phyloP scores from a whole-genome alignment of 2,888 invertebrate genomes.

The Tinea semifulvella region DNA sequence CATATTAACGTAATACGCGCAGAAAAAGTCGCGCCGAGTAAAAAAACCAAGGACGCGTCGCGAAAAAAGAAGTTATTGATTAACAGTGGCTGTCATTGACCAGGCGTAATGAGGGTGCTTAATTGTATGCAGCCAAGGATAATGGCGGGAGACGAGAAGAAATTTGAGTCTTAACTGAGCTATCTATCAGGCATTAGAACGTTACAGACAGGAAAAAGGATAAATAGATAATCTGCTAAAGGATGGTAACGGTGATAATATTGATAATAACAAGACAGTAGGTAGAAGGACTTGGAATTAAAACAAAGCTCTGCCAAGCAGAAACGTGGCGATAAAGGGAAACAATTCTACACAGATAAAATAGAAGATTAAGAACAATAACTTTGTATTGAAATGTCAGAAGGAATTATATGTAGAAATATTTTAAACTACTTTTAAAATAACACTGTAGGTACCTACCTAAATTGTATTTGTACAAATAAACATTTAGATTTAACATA shows the following conservation, averaged over 20 bases:
- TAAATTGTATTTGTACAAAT: too few species aligned
- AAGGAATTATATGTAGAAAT: not conserved
- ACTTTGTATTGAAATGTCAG: not conserved
- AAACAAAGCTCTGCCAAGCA: not conserved
- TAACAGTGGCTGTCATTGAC: constrained; percentile 63
- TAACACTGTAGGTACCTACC: too few species aligned
- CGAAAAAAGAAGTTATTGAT: constrained; percentile 66
- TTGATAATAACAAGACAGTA: too few species aligned
- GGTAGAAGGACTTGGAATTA: not conserved
- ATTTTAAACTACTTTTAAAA: not conserved
- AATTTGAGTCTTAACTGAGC: not conserved
- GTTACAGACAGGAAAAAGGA: not conserved
- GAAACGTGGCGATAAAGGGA: not conserved
- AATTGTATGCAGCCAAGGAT: constrained; percentile 58
- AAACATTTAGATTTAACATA: too few species aligned
- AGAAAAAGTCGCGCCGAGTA: constrained; percentile 61
- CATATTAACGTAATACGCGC: constrained; percentile 60
- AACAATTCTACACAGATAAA: not conserved
- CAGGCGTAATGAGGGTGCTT: constrained; percentile 64
- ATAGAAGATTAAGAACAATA: not conserved
- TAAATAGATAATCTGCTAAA: not conserved
- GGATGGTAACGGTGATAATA: not conserved
- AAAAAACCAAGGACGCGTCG: constrained; percentile 64
- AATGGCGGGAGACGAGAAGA: constrained; percentile 19
- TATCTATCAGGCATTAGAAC: not conserved